These are phyloP conservation scores for Selenia dentaria DNA, from an alignment of 2,888 invertebrate species.

Conservation along the genomic window DNA sequence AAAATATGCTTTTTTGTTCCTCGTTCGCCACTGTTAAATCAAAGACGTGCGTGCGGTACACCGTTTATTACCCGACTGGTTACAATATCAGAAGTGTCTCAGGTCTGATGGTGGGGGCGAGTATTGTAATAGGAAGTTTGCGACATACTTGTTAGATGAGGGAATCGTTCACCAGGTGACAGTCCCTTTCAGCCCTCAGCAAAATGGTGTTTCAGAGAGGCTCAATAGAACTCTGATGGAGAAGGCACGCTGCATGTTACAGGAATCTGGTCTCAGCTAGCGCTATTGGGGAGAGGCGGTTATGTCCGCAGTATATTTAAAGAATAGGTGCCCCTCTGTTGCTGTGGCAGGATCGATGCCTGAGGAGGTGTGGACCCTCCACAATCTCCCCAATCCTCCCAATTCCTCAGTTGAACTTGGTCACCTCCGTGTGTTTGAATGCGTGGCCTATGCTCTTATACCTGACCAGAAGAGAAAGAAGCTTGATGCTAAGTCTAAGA, in stretches of 20 bases:
- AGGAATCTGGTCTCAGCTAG: neutral
- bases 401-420: neutral
- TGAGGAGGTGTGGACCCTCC: conserved; percentile 6
- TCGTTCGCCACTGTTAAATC: too few relatives aligned
- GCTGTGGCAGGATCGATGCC: conserved; percentile 3
- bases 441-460: neutral
- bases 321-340: conserved; percentile 4
- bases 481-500: neutral
- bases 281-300: conserved; percentile 17
- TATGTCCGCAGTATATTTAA: conserved; percentile 10
- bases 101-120: too few relatives aligned
- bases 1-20: too few relatives aligned
- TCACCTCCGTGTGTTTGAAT: conserved; percentile 5
- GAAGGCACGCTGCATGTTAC: conserved; percentile 7
- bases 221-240: conserved; percentile 3
- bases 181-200: conserved; percentile 1
- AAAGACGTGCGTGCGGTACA: too few relatives aligned
- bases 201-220: conserved; percentile 4
- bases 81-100: too few relatives aligned
- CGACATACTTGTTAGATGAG: too few relatives aligned
- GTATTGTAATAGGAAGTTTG: too few relatives aligned
- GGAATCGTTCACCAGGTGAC: conserved; percentile 3
- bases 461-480: neutral
- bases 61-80: too few relatives aligned
- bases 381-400: too few relatives aligned